Base-by-base conservation (phyloP, 2,113 vertebrate species). In the Thalassarche chlororhynchos region DNA sequence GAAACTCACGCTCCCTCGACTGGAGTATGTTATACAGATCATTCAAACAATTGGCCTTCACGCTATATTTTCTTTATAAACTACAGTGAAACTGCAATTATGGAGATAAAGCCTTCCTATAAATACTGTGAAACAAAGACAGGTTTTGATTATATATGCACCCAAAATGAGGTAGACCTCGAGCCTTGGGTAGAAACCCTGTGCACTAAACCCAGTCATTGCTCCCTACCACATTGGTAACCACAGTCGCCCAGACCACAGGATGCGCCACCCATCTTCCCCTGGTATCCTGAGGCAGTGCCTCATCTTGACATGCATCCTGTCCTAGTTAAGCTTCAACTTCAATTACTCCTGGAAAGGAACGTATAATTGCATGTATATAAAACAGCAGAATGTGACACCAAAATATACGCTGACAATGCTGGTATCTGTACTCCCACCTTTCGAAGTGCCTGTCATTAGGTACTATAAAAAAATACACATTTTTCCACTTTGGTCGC, bases 111-210 rank as follows among this genome's bases (percentile, higher is more conserved):
- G 34, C 55, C 70, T 87, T 95, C 52, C 97, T 96, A 94, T 96
- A 97, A 98, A 97, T 96, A 96, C 75, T 40, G 55, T 54, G 78
- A 97, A 97, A 79, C 71, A 65, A 95, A 96, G 84, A 23, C 81
- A 57, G 36, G 4, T 83, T 94, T 97, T 98, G 66, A 89, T 93
- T 89, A 75, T 12, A 38, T 36, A 82, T 29, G 72, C n/a, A 78
- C 31, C 26, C 70, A 97, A 96, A 84, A 52, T 47, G 66, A 93
- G 86, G 57, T 34, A 61, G 66, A 91, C 49, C 42, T 96, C 3
- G 1, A 93, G 36, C 14, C 55, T 40, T 31, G 72, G 21, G 76
- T 49, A 62, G 72, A 74, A 95, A 65, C 36, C 46, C 90, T 52
- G 10, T 74, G 42, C 44, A 7, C 70, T 77, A 80, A 93, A 75